phyloP scores from a whole-genome alignment of 2,113 vertebrate genomes.

The Pseudonaja textilis region DNA sequence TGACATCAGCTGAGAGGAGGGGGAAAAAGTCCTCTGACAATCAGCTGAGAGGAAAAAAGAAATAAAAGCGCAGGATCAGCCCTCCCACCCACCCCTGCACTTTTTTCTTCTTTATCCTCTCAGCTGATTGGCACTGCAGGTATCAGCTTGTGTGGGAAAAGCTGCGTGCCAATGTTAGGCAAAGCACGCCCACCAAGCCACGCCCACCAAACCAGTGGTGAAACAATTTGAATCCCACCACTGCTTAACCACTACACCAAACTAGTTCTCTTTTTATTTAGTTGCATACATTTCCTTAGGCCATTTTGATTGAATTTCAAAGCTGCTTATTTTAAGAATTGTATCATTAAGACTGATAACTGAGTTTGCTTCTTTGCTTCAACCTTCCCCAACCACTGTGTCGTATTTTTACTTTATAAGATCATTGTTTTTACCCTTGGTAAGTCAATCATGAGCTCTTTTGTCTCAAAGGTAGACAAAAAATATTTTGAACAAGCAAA shows the following conservation, averaged over 20 bases:
- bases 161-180: no score
- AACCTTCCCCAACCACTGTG: neutral
- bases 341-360: neutral
- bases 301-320: neutral
- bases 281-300: neutral
- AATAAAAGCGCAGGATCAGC: no score
- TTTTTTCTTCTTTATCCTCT: no score
- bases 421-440: neutral
- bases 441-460: neutral
- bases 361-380: neutral
- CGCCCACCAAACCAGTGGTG: no score
- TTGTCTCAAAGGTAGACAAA: neutral
- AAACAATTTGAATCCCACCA: no score
- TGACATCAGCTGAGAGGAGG: no score
- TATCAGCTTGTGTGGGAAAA: no score
- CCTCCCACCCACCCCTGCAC: no score
- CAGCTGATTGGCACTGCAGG: no score
- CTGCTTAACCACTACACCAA: neutral
- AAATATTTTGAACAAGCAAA: neutral
- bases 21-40: no score
- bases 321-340: neutral
- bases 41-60: no score
- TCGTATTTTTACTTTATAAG: neutral
- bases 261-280: neutral
- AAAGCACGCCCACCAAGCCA: no score